A percentile compares a stretch with the other conserved stretches of the same genome.
phyloP scores from a whole-genome alignment of 2,113 vertebrate genomes.

The Malaclemys terrapin region DNA sequence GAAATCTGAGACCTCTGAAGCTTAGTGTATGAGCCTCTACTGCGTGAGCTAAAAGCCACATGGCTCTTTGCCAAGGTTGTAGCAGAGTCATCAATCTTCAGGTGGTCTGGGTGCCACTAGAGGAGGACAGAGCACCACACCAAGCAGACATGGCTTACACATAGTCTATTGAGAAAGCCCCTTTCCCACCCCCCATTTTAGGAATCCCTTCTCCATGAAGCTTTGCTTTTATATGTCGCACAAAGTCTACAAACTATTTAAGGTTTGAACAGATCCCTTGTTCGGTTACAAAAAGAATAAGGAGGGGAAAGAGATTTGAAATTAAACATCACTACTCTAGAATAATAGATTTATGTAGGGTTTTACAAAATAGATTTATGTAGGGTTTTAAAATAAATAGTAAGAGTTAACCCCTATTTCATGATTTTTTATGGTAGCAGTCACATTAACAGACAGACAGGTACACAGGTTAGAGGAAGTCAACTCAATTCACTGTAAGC shows the following conservation, averaged over 20 bases:
- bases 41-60: too few relatives aligned
- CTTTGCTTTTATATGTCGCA: not conserved
- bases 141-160: too few relatives aligned
- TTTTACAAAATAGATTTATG: not conserved
- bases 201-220: not conserved
- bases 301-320: not conserved
- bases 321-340: not conserved
- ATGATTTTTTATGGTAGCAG: not conserved
- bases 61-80: too few relatives aligned
- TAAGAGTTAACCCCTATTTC: not conserved
- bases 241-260: not conserved
- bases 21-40: too few relatives aligned
- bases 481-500: not conserved
- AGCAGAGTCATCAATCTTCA: too few relatives aligned
- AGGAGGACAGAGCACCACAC: too few relatives aligned
- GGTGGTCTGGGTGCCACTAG: too few relatives aligned
- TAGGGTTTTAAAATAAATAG: not conserved
- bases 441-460: not conserved
- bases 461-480: not conserved
- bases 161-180: fast-evolving
- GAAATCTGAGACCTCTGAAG: too few relatives aligned
- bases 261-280: not conserved
- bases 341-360: not conserved
- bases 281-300: not conserved
- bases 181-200: not conserved